Conservation (phyloP, 2,888 invertebrate genomes). For the Eupeodes luniger region DNA sequence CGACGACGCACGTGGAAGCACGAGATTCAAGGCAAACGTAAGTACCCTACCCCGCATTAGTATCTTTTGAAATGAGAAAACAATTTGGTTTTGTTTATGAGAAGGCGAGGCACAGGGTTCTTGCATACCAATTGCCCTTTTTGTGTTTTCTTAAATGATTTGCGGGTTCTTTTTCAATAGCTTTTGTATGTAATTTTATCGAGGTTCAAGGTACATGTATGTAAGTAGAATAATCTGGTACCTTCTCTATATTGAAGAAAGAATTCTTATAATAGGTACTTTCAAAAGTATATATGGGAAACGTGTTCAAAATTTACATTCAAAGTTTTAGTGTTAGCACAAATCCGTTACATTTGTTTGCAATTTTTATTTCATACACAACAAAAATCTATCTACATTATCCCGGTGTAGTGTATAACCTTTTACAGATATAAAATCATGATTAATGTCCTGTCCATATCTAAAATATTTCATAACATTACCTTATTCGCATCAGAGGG, state of each 20-base stretch:
- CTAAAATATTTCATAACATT: too few relatives aligned
- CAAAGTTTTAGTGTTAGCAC: constrained; percentile 1
- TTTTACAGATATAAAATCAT: too few relatives aligned
- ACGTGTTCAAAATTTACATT: constrained; percentile 26
- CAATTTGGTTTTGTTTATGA: constrained; percentile 13
- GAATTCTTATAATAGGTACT: neutral
- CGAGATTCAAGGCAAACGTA: neutral
- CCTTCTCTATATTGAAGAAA: neutral
- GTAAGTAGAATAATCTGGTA: neutral
- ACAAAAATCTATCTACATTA: neutral
- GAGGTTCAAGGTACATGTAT: neutral
- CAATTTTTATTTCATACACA: neutral
- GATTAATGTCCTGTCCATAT: too few relatives aligned
- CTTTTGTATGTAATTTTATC: neutral
- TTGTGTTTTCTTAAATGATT: constrained; percentile 34
- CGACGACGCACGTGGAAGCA: neutral
- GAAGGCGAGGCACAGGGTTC: neutral
- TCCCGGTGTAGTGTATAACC: too few relatives aligned
- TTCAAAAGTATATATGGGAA: constrained; percentile 6
- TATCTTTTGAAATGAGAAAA: constrained; percentile 17
- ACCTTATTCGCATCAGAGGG: too few relatives aligned
- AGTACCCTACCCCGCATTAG: neutral
- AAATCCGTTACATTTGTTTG: constrained; percentile 2
- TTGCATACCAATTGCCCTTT: neutral
- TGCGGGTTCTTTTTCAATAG: constrained; percentile 10